Evolutionary conservation across 2,113 vertebrate species (phyloP), one percentile per base, ranked within the genome.

Genomic region (Ammodytes dubius): DNA sequence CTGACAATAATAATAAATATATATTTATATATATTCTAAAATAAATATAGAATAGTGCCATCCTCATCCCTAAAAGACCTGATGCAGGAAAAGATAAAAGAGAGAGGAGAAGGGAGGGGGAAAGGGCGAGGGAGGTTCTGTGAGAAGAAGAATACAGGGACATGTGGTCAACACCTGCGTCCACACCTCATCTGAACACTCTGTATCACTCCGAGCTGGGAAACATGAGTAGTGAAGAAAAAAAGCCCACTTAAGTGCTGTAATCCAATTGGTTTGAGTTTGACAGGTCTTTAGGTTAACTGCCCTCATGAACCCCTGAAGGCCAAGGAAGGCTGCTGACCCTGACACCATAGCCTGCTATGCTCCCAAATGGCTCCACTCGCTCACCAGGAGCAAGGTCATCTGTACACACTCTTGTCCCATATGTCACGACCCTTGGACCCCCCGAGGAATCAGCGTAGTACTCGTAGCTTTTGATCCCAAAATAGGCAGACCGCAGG

Each of bases 121-220:
- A 56, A 11, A 10, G 54, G 70, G 52, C 27, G 79, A 43, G 66
- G 58, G 72, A 79, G 81, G 37, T 64, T 53, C 53, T 70, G 42
- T n/a, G 75, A 80, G 54, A 82, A 70, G 61, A 65, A 80, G 54
- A 82, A 70, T 66, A 65, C 68, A 58, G 13, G 7, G 70, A 87
- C 94, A 94, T 93, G 89, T 94, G 94, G 88, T 87, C 82, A 82
- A 86, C 94, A 94, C 85, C 92, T 94, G 94, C 65, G 86, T 79
- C 85, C 84, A 89, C 76, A 66, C 84, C 70, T 91, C 83, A 84
- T 63, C 67, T 81, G 60, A 85, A 80, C 83, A 54, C 67, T 74
- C 58, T 56, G 76, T 47, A 86, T 72, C 83, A 76, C 87, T 79
- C 35, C 2, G 8, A 82, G 53, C 74, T 49, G 61, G 73, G 84